Conservation (phyloP, 2,888 invertebrate genomes). For the Iselma pallidipennis region DNA sequence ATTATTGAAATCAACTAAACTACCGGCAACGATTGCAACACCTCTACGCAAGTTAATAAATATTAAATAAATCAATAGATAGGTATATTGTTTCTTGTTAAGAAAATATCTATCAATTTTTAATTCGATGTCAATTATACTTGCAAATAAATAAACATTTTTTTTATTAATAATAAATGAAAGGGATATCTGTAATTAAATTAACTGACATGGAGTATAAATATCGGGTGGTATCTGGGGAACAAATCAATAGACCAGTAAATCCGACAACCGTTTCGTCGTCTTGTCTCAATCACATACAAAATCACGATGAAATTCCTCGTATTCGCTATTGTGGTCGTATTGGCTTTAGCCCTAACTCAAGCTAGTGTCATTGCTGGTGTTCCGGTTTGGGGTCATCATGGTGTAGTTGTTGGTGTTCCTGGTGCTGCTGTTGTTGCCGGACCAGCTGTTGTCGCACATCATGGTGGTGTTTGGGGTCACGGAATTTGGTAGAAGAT, state of each 20-base stretch:
- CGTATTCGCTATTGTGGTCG: constrained; percentile 25
- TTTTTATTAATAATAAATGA: neutral
- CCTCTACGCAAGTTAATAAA: neutral
- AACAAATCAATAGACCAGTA: neutral
- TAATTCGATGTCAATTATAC: neutral
- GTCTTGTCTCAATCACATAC: neutral
- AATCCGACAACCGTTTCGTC: neutral
- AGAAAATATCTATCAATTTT: no score
- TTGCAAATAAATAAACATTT: no score
- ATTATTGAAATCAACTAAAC: neutral
- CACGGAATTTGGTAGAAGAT: constrained; percentile 14
- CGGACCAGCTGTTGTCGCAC: neutral
- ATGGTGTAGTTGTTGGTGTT: constrained; percentile 14
- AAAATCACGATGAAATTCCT: constrained; percentile 28
- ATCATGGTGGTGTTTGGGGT: constrained; percentile 6
- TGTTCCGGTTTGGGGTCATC: constrained; percentile 15
- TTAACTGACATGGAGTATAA: neutral
- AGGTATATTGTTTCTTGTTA: no score
- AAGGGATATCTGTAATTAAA: neutral
- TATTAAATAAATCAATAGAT: neutral
- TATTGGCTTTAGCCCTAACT: constrained; percentile 22
- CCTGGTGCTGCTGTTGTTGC: constrained; percentile 22
- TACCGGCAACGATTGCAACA: neutral
- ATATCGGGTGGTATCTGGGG: neutral
- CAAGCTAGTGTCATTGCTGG: constrained; percentile 23